Percentiles rank a stretch among this genome's conserved stretches.
Evolutionary conservation across 1,140 invertebrate genomes (phyloP).

Genomic region (Latrodectus geometricus): DNA sequence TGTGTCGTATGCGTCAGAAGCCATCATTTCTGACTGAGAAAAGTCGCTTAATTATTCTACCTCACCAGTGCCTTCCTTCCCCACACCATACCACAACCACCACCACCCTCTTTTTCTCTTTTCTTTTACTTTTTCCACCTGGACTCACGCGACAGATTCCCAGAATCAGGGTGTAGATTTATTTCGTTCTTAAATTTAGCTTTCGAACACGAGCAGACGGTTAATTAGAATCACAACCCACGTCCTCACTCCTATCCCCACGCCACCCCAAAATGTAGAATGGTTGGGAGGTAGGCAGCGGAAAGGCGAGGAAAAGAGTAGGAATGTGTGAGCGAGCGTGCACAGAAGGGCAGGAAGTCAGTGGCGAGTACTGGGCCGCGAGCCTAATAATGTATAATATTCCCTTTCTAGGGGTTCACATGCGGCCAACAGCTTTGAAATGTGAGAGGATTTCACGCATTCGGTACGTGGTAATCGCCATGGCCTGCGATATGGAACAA

Average conservation of each 20-base stretch:
- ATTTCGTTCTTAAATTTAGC: slow-evolving; percentile 59
- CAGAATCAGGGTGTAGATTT: slow-evolving; percentile 44
- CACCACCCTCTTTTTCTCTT: not conserved
- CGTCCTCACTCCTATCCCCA: not conserved
- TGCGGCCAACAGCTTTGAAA: too few relatives aligned
- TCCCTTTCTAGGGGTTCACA: too few relatives aligned
- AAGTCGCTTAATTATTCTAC: slow-evolving; percentile 57
- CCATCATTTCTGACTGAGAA: slow-evolving; percentile 26
- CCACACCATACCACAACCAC: not conserved
- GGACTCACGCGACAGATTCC: slow-evolving; percentile 42
- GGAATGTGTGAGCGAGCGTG: not conserved
- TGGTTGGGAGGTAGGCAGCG: not conserved
- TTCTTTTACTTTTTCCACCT: slow-evolving; percentile 19
- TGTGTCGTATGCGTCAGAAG: slow-evolving; percentile 42
- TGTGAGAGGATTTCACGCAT: too few relatives aligned
- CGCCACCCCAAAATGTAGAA: not conserved
- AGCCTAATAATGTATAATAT: too few relatives aligned
- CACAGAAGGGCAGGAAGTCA: slow-evolving; percentile 12
- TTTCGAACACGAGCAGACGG: slow-evolving; percentile 52
- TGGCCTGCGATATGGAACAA: too few relatives aligned
- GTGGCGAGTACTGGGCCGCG: not conserved
- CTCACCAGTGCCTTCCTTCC: not conserved
- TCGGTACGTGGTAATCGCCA: too few relatives aligned
- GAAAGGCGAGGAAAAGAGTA: not conserved
- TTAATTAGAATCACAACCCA: slow-evolving; percentile 55